Evolutionary conservation across 2,888 invertebrate genomes (phyloP), one percentile per base, ranked within the genome.

Genomic region (Schizaphis graminum): DNA sequence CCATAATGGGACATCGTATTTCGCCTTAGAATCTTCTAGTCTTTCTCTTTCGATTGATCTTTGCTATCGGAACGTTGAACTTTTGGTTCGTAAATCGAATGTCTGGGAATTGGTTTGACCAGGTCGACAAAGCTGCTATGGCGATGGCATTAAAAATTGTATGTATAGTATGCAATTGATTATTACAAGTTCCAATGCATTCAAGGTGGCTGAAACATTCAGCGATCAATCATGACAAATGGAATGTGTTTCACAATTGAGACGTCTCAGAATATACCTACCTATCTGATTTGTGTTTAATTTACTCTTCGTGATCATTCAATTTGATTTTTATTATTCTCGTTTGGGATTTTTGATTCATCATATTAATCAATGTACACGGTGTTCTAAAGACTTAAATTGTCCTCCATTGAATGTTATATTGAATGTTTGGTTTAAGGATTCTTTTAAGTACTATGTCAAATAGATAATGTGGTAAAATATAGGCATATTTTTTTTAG

Each of bases 381-480:
- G 35, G 24, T 92, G 87, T 49, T 26, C 26, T 57, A 28, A 91
- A 57, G 86, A n/a, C 47, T 61, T 57, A 57, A 57, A 91, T 44
- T 56, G 44, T 44, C 28, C 56, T n/a, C 21, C 44, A n/a, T 47
- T 49, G 61, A 92, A 61, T 92, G n/a, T 86, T 21, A 26, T 35
- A 87, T 86, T 91, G 86, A 91, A 44, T 47, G 21, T 90, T 90
- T 67, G n/a, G 4, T 49, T 21, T n/a, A 47, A 67, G 44, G 8
- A 24, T 67, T 28, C 5, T 53, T 21, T 53, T 49, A 49, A 49
- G 7, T 47, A 8, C 44, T 8, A 7, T 47, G 13, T 49, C 1
- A 49, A 49, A 49, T 49, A 49, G 49, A 47, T 47, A 10, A 47
- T 47, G 11, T 47, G 47, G 47, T 47, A 47, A 44, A 44, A 44